Base-by-base conservation (phyloP, 2,797 vertebrate species). In the Falco cherrug region DNA sequence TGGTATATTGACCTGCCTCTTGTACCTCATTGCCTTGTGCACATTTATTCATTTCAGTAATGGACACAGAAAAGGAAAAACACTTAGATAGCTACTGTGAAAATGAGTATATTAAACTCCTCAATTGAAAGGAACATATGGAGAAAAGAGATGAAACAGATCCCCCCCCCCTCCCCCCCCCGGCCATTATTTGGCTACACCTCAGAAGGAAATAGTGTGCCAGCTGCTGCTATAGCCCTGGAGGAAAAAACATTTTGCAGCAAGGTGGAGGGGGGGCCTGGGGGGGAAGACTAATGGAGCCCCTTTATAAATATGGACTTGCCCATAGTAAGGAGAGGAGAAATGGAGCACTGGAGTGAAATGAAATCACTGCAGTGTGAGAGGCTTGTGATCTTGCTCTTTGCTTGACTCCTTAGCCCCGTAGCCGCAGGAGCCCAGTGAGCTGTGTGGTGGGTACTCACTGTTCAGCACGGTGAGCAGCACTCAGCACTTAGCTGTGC, bases 81-180 rank as follows among this genome's bases (percentile, higher is more conserved):
- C 87, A 90, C 68, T 89, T 69, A 68, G 68, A 68, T 83, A 78
- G 90, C 89, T 87, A 91, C 95, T 95, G 89, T 87, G 92, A 96
- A 95, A 96, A 95, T 91, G 54, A 93, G 69, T 84, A 47, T 90
- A 84, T 91, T 94, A 94, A 91, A 43, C 64, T 77, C 59, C 26
- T 94, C 87, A 93, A 22, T 51, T 88, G 93, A 93, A 92, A 95
- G 89, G 93, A 95, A 65, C 86, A 91, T 89, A 90, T 89, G 92
- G 95, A 90, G 87, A 93, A 90, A 80, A 85, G 75, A 93, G 86
- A 94, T 83, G 90, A 97, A 97, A 97, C 74, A 65, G 86, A 89
- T 86, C 65, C 56, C 82, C 37, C 39, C 91, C 87, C 63, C 41
- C 91, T 87, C 63, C 41, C 92, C 87, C 59, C 87, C 96, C 96